These are phyloP conservation scores for Hemibagrus guttatus DNA, from an alignment of 2,797 vertebrate genomes.

Conservation along the genomic window DNA sequence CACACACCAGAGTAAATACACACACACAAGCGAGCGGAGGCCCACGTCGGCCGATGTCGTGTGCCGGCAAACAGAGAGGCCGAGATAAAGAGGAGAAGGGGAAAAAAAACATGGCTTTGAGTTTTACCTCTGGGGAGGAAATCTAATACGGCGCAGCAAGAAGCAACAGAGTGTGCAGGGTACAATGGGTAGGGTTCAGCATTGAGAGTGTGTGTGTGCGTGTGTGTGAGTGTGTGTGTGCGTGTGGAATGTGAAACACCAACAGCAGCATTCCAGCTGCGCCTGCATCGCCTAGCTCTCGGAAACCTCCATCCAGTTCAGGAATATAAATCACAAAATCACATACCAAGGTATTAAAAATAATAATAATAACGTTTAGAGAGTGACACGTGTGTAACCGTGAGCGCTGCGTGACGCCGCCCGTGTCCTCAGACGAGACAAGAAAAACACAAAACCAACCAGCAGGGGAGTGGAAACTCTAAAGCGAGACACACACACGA, in stretches of 20 bases:
- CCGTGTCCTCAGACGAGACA: conserved; percentile 40
- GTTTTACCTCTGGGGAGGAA: conserved; percentile 49
- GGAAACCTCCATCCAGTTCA: background rate
- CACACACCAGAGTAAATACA: conserved; percentile 56
- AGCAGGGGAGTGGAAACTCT: conserved; percentile 50
- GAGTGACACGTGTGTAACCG: background rate
- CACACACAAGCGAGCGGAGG: conserved; percentile 34
- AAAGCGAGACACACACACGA: background rate
- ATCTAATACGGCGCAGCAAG: conserved; percentile 44
- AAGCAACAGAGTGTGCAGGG: conserved; percentile 42
- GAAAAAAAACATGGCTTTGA: conserved; percentile 34
- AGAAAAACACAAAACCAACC: conserved; percentile 45
- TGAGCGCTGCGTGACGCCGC: conserved; percentile 7
- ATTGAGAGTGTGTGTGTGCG: conserved; percentile 11
- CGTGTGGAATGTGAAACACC: conserved; percentile 79
- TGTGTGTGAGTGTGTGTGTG: conserved; percentile 36
- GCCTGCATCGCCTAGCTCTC: conserved; percentile 71
- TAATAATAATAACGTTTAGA: background rate
- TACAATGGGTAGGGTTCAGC: conserved; percentile 49
- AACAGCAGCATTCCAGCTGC: conserved; percentile 79
- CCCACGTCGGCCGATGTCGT: conserved; percentile 61
- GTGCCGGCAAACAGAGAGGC: conserved; percentile 63
- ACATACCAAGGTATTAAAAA: conserved; percentile 21
- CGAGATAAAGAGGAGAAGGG: conserved; percentile 25
- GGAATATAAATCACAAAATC: conserved; percentile 11